Evolutionary conservation across 2,113 vertebrate species (phyloP), one percentile per base, ranked within the genome.

Genomic region (Hirundichthys speculiger): DNA sequence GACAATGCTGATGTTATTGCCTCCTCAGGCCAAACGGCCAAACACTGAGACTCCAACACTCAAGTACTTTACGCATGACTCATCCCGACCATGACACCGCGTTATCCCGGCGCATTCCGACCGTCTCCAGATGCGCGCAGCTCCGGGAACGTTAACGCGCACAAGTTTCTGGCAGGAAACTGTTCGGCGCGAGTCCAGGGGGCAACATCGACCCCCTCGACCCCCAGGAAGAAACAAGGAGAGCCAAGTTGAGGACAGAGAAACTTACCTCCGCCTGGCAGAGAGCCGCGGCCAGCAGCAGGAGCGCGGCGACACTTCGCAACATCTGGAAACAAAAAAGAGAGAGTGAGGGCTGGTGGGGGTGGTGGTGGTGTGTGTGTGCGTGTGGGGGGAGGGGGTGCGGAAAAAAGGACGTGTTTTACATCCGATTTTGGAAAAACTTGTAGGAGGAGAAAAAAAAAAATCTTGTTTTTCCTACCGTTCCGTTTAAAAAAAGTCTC

Each of bases 251-350:
- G 2, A 40, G 8, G 63, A 2, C 1, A 16, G 16, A 2, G 0
- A 18, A 90, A 91, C 89, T 91, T 86, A 92, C 92, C 91, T 93
- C 86, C 0, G 90, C 90, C 58, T 72, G 52, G 40, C 54, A 79
- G 68, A 74, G 77, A 24, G 90, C 84, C 34, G 55, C 59, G 48
- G 86, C 80, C 42, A 93, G 82, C 76, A 92, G 74, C 9, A 90
- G 58, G 39, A 92, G 79, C 69, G 59, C 86, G 3, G 89, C 68
- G 46, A 85, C 75, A 77, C 88, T 86, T 74, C 78, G 80, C 22
- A 86, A 93, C 91, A 93, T 93, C 92, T 93, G 90, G 84, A 84
- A 39, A 30, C 38, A 60, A 24, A 45, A 38, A 59, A 43, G 42
- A 72, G 38, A 45, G 72, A 83, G 64, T 42, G 73, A 83, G 67